A percentile compares a stretch with the other conserved stretches of the same genome.
phyloP scores from a whole-genome alignment of 1,140 invertebrate species.

The Linepithema humile region DNA sequence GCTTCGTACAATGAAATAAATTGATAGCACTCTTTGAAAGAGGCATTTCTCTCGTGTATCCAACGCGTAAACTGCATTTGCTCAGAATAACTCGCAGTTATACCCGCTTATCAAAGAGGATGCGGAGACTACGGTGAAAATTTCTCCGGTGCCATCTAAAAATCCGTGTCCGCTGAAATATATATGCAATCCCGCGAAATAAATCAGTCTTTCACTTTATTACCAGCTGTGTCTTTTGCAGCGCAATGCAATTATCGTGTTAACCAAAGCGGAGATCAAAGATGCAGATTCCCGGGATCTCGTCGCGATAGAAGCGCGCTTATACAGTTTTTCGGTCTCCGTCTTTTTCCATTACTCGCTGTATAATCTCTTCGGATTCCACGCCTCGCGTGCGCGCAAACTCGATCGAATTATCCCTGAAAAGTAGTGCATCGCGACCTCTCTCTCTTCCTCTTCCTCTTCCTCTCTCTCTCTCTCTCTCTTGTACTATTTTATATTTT shows the following conservation, averaged over 20 bases:
- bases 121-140: conserved; percentile 9
- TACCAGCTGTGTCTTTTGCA: conserved; percentile 3
- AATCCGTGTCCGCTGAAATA: conserved; percentile 10
- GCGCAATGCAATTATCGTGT: conserved; percentile 45
- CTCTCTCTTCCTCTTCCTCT: not conserved
- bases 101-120: conserved; percentile 3
- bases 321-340: conserved; percentile 25
- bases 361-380: conserved; percentile 31
- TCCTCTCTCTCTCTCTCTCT: no score
- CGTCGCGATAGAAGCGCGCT: not conserved
- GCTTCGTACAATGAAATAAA: conserved; percentile 1
- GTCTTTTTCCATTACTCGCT: conserved; percentile 41
- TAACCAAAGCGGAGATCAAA: conserved; percentile 53
- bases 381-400: conserved; percentile 23
- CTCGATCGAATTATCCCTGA: conserved; percentile 58
- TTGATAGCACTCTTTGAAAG: not conserved
- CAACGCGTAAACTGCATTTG: conserved; percentile 9
- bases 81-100: conserved; percentile 23
- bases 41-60: not conserved
- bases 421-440: conserved; percentile 54
- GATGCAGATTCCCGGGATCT: conserved; percentile 27
- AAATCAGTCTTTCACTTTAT: conserved; percentile 9
- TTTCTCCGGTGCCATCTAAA: not conserved
- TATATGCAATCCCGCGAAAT: conserved; percentile 26
- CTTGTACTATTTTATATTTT: conserved; percentile 60